These are phyloP conservation scores for Torymus aiolomorphi DNA, from an alignment of 2,888 invertebrate genomes.

Conservation along the genomic window DNA sequence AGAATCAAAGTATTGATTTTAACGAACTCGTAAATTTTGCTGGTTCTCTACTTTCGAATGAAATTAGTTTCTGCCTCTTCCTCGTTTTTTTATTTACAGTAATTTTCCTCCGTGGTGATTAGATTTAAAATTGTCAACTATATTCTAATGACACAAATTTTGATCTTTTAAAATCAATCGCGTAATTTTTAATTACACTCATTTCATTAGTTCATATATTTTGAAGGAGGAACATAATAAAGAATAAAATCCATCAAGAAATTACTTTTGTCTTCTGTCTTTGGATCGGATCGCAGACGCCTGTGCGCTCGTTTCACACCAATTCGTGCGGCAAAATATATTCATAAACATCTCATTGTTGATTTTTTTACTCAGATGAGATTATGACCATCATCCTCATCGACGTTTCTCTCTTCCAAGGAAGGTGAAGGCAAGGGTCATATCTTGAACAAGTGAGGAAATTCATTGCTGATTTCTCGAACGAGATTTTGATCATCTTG, in stretches of 20 bases:
- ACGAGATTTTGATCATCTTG: slow-evolving; percentile 87
- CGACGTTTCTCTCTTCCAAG: slow-evolving; percentile 57
- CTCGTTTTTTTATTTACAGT: slow-evolving; percentile 40
- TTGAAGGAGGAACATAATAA: slow-evolving; percentile 28
- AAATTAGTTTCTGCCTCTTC: slow-evolving; percentile 18
- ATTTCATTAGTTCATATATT: slow-evolving; percentile 16
- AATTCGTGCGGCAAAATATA: slow-evolving; percentile 54
- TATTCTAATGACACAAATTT: slow-evolving; percentile 15
- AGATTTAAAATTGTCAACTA: slow-evolving; percentile 25
- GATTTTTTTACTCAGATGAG: slow-evolving; percentile 15
- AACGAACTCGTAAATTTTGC: slow-evolving; percentile 29
- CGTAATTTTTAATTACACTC: slow-evolving; percentile 2
- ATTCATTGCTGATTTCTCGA: slow-evolving; percentile 89
- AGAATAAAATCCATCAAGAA: slow-evolving; percentile 41
- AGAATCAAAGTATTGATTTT: slow-evolving; percentile 33
- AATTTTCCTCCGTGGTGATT: slow-evolving; percentile 16
- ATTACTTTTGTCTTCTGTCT: slow-evolving; percentile 47
- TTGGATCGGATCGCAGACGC: slow-evolving; percentile 43
- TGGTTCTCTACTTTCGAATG: slow-evolving; percentile 50
- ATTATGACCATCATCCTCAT: slow-evolving; percentile 65
- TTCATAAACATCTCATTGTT: slow-evolving; percentile 46
- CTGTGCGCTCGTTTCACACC: slow-evolving; percentile 58
- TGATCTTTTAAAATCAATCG: slow-evolving; percentile 17
- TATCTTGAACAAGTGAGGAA: slow-evolving; percentile 80
- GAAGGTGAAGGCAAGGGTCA: slow-evolving; percentile 69